phyloP scores from a whole-genome alignment of 2,113 vertebrate species.

The Gasterosteus nipponicus region DNA sequence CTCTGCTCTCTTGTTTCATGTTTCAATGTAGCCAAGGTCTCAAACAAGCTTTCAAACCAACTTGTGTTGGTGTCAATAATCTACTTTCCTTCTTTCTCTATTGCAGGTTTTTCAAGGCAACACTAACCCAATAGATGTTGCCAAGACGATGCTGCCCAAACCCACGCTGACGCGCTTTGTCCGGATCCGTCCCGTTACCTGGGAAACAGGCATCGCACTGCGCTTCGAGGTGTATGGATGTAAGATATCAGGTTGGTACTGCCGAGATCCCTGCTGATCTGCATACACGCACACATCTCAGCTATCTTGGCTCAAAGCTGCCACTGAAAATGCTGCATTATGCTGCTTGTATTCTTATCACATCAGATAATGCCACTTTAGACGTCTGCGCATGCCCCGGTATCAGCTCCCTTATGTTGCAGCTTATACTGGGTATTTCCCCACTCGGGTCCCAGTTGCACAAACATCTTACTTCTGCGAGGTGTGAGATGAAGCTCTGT shows the following conservation, averaged over 20 bases:
- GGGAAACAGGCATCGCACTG: slow-evolving; percentile 95
- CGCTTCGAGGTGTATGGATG: slow-evolving; percentile 98
- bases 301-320: neutral
- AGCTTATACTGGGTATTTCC: slow-evolving; percentile 7
- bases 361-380: slow-evolving; percentile 11
- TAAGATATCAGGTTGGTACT: slow-evolving; percentile 92
- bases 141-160: slow-evolving; percentile 88
- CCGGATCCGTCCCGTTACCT: slow-evolving; percentile 88
- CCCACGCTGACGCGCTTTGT: slow-evolving; percentile 91
- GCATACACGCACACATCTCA: slow-evolving; percentile 5
- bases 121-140: slow-evolving; percentile 90
- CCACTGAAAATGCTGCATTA: neutral
- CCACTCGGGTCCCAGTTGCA: slow-evolving; percentile 11
- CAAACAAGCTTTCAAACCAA: slow-evolving; percentile 13
- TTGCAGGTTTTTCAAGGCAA: slow-evolving; percentile 93
- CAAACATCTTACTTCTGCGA: slow-evolving; percentile 36
- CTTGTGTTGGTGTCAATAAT: slow-evolving; percentile 53
- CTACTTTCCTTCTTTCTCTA: slow-evolving; percentile 23
- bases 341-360: neutral
- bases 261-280: slow-evolving; percentile 19
- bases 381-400: neutral
- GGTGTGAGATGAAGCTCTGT: slow-evolving; percentile 30
- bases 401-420: slow-evolving; percentile 5
- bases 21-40: slow-evolving; percentile 37
- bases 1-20: slow-evolving; percentile 18